These are phyloP conservation scores for Drosophila kambysellisi DNA, from an alignment of 2,888 invertebrate genomes.

Conservation along the genomic window DNA sequence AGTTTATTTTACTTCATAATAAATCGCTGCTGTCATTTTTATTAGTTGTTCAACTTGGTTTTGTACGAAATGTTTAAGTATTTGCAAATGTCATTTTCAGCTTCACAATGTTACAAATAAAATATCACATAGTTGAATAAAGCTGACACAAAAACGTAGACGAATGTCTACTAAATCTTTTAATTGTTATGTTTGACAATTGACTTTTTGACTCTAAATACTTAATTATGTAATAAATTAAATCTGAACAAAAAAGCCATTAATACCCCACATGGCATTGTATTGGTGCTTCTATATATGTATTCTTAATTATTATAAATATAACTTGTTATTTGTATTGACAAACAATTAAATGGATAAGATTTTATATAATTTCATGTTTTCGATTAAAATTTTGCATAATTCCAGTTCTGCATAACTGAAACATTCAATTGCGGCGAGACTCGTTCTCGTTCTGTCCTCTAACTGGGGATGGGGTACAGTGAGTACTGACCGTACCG, in stretches of 20 bases:
- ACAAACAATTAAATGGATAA: not conserved
- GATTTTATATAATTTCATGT: not conserved
- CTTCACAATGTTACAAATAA: constrained; percentile 11
- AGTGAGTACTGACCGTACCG: constrained; percentile 7
- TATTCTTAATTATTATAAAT: not conserved
- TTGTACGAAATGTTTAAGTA: not conserved
- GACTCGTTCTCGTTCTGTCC: constrained; percentile 1
- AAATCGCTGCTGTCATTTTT: constrained; percentile 2
- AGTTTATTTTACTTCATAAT: not conserved
- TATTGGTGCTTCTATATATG: not conserved
- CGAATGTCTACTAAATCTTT: not conserved
- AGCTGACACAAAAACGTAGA: constrained; percentile 31
- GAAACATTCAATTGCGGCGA: constrained; percentile 9
- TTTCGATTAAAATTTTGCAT: not conserved
- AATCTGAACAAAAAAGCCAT: not conserved
- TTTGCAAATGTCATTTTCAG: not conserved
- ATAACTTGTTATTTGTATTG: not conserved
- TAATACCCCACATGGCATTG: not conserved
- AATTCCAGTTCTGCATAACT: constrained; percentile 5
- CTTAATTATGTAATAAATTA: constrained; percentile 2
- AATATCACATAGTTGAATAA: not conserved
- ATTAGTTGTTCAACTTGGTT: not conserved
- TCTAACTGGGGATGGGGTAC: constrained; percentile 10
- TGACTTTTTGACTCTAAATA: not conserved
- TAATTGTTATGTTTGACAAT: constrained; percentile 10